Evolutionary conservation across 2,797 vertebrate species (phyloP).

Genomic region (Alca torda): DNA sequence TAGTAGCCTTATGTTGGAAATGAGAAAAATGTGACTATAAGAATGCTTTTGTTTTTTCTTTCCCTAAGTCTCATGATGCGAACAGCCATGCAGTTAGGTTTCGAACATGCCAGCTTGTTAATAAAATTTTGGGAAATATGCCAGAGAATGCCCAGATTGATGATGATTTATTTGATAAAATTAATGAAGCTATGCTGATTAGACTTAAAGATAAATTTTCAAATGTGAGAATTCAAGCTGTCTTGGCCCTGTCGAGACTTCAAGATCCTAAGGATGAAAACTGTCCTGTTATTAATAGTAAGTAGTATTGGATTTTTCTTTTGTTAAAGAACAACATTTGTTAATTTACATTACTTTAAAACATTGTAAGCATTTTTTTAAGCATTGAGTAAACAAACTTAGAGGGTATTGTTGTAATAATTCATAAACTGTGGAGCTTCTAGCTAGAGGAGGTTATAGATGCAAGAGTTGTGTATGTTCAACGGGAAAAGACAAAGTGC

Average conservation of each 20-base stretch:
- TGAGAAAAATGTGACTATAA: neutral
- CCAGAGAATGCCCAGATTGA: constrained; percentile 95
- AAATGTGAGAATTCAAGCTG: constrained; percentile 93
- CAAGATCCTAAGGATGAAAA: constrained; percentile 89
- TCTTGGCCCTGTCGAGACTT: constrained; percentile 91
- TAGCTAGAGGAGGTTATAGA: neutral
- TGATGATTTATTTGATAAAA: constrained; percentile 90
- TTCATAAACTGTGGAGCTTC: neutral
- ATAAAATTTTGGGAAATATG: constrained; percentile 92
- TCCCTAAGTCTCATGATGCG: constrained; percentile 84
- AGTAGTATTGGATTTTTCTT: neutral
- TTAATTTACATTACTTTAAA: neutral
- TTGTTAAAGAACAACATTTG: neutral
- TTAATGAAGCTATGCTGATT: constrained; percentile 91
- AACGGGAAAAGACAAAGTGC: neutral
- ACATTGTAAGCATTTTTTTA: neutral
- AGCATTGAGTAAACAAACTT: neutral
- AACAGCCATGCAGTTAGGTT: constrained; percentile 91
- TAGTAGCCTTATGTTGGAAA: neutral
- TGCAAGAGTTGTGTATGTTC: neutral
- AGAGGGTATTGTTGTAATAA: neutral
- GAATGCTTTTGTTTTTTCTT: neutral
- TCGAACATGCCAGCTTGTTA: constrained; percentile 91
- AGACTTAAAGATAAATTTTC: constrained; percentile 93
- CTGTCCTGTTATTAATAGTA: constrained; percentile 90